These are phyloP conservation scores for Echinarachnius parma DNA, from an alignment of 53 echinoderm and acorn worm genomes.

Conservation along the genomic window DNA sequence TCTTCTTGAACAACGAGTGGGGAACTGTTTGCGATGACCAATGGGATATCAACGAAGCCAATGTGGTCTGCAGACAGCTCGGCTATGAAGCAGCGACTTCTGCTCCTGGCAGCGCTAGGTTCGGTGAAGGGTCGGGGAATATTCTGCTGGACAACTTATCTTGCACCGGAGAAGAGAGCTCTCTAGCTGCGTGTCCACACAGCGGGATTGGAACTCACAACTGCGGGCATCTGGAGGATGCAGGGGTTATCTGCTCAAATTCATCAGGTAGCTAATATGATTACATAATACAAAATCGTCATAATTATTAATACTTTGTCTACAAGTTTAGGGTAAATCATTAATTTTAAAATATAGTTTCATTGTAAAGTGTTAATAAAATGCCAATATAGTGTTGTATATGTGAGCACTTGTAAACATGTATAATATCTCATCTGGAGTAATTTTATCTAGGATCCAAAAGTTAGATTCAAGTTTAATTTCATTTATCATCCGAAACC, in stretches of 20 bases:
- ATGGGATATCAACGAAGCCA: slow-evolving; percentile 30
- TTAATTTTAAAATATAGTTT: no score
- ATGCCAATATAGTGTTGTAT: no score
- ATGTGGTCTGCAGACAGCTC: slow-evolving; percentile 27
- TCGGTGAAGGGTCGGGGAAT: slow-evolving; percentile 6
- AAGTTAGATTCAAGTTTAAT: no score
- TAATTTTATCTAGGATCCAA: no score
- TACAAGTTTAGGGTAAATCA: no score
- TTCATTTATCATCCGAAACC: no score
- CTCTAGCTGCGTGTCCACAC: not conserved
- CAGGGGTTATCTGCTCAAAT: slow-evolving; percentile 34
- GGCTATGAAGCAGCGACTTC: slow-evolving; percentile 6
- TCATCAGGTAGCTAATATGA: no score
- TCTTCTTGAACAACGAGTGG: slow-evolving; percentile 13
- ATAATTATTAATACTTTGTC: no score
- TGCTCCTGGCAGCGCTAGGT: not conserved
- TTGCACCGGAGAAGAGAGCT: slow-evolving; percentile 9
- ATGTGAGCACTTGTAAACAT: no score
- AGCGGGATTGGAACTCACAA: slow-evolving; percentile 17
- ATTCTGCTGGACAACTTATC: slow-evolving; percentile 8
- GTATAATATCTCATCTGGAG: no score
- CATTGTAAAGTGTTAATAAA: no score
- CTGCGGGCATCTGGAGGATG: slow-evolving; percentile 14
- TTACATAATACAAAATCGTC: no score
- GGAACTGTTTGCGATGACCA: slow-evolving; percentile 33